Base-by-base conservation (phyloP, 2,888 invertebrate species). In the Oxystoma pomonae region DNA sequence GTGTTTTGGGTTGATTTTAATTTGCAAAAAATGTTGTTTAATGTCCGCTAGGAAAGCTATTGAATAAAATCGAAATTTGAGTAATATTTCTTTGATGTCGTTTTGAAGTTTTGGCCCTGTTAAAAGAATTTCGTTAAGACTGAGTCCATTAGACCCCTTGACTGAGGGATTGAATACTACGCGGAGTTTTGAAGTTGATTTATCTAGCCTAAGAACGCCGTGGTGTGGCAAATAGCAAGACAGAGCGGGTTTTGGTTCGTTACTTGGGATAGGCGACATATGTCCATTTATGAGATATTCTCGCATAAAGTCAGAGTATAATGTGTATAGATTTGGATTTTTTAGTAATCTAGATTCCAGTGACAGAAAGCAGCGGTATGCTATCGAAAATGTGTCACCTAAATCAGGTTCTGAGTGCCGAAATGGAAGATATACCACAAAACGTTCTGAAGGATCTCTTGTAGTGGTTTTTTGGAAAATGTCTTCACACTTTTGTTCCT, bases 221-320 rank as follows among this genome's bases (percentile, higher is more conserved):
- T 60, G 63, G 52, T 66, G 63, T 2, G 66, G 66, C n/a, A 68
- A 22, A 22, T 59, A 68, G 57, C 55, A 57, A n/a, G n/a, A n/a
- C n/a, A n/a, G n/a, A n/a, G 7, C 56, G 18, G n/a, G 20, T 17
- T 20, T 51, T 52, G 5, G 19, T 12, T 2, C 49, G 16, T 19
- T 22, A 16, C 7, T 17, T 12, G 19, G 9, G 55, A 63, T 16
- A 7, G 51, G 56, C n/a, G 56, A 18, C 63, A 63, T 63, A 18
- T 63, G 60, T 50, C 52, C 21, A 16, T 12, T 50, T 16, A 57
- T 17, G 12, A 57, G 2, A 49, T 61, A 64, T 7, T 64, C 57
- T 61, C 21, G 20, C 55, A 64, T 49, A 21, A 64, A 61, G 1
- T 61, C 64, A 7, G 35, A 57, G 49, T 64, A 61, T 16, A 16